A percentile compares a stretch with the other conserved stretches of the same genome.
phyloP scores from a whole-genome alignment of 2,113 vertebrate species.

The Eubucco bourcierii region DNA sequence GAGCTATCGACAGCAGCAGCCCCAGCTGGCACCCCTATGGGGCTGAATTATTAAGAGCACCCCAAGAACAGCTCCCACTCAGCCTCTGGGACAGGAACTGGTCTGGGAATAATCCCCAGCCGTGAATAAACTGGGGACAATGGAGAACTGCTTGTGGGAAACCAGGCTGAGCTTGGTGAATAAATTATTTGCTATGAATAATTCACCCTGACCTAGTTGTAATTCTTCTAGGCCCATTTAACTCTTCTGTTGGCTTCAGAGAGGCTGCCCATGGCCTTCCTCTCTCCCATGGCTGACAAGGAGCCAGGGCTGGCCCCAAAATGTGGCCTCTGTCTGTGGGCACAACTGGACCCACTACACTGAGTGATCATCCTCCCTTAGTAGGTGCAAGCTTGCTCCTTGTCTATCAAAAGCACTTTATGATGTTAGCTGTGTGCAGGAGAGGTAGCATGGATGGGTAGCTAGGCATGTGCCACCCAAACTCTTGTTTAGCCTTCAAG shows the following conservation, averaged over 20 bases:
- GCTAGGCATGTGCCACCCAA: not conserved
- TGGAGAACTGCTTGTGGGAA: not conserved
- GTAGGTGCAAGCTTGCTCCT: not conserved
- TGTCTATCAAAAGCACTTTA: not conserved
- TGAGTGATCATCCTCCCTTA: not conserved
- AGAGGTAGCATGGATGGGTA: not conserved
- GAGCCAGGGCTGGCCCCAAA: not conserved
- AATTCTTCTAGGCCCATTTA: not conserved
- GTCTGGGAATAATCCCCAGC: not conserved
- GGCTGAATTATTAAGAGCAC: conserved; percentile 5
- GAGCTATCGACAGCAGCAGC: not conserved
- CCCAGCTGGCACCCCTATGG: not conserved
- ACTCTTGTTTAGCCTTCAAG: not conserved
- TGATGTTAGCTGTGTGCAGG: too few relatives aligned
- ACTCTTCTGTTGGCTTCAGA: not conserved
- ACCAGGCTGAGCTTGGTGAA: not conserved
- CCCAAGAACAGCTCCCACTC: not conserved
- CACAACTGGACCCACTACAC: not conserved
- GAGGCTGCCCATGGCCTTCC: not conserved
- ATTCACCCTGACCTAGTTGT: conserved; percentile 47
- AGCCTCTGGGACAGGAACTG: not conserved
- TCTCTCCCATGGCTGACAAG: not conserved
- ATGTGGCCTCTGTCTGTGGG: not conserved
- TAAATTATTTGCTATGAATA: conserved; percentile 57
- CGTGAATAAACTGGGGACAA: not conserved